Base-by-base conservation (phyloP, 2,888 invertebrate species). In the Ormyrus thymus region DNA sequence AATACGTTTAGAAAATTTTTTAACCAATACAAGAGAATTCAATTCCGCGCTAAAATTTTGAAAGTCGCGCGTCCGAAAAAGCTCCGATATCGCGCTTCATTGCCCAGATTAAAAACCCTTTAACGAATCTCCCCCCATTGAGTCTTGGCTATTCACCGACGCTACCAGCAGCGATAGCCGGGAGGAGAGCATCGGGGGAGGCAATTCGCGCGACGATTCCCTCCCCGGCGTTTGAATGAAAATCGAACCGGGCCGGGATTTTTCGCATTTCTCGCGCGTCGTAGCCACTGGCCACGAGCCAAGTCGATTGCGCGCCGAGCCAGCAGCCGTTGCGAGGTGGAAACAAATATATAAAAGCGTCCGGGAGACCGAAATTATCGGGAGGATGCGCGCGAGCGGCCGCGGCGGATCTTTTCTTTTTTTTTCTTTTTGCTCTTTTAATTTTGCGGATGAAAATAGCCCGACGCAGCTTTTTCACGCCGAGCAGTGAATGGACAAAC, bases 251-350 rank as follows among this genome's bases (percentile, higher is more conserved):
- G 55, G 29, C 29, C 50, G 9, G 65, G 71, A 82, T 83, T 81
- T 80, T 82, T 82, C 81, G 78, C 81, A 81, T 83, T 78, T 79
- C 79, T 83, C 75, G 76, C 80, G 75, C 68, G 79, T 50, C 66
- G 78, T 73, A 69, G 43, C 58, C 70, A 70, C 64, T 80, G 81
- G 77, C 58, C 29, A 3, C 0, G 9, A 10, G 79, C 81, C 81
- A 81, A 79, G 55, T 66, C 75, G 74, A 79, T 65, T 59, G 78
- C 72, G 71, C 51, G 58, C 29, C 56, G 58, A 56, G 51, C 43
- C 13, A 43, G 8, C 66, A 64, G 48, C 15, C 55, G 43, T 59
- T 29, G 48, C 45, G 56, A 58, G 66, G 51, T 59, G 56, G 51
- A 66, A 15, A 46, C n/a, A 64, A 65, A 66, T 66, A 56, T 43